A percentile compares a stretch with the other conserved stretches of the same genome.
These are phyloP conservation scores for Lordiphosa stackelbergi DNA, from an alignment of 1,140 invertebrate genomes.

Conservation along the genomic window DNA sequence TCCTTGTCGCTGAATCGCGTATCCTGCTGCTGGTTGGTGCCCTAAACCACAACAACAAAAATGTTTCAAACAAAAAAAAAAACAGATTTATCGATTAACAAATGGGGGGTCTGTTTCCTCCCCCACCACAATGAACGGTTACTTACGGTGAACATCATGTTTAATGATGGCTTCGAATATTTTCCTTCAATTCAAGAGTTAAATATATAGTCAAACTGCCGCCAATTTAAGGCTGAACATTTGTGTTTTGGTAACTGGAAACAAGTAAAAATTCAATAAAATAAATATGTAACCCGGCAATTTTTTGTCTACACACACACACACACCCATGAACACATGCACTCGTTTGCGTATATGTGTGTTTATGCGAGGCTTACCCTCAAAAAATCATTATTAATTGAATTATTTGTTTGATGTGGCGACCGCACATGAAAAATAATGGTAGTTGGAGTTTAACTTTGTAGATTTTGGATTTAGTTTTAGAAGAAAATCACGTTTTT, in stretches of 20 bases:
- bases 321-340: conserved; percentile 31
- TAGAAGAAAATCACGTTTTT: conserved; percentile 3
- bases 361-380: conserved; percentile 20
- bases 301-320: conserved; percentile 60
- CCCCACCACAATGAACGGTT: conserved; percentile 18
- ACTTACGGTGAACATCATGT: conserved; percentile 76
- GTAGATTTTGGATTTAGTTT: background rate
- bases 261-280: conserved; percentile 54
- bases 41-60: conserved; percentile 80
- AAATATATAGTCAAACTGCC: conserved; percentile 3
- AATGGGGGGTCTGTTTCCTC: conserved; percentile 5
- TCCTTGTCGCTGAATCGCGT: conserved; percentile 99
- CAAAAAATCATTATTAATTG: too few species aligned
- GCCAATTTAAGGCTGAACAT: conserved; percentile 17
- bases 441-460: too few species aligned
- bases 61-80: conserved; percentile 3
- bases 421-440: too few species aligned
- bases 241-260: conserved; percentile 25
- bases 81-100: conserved; percentile 1
- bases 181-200: background rate
- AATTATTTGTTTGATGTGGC: too few species aligned
- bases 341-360: conserved; percentile 21
- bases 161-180: conserved; percentile 7
- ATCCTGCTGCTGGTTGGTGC: conserved; percentile 98
- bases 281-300: conserved; percentile 71